These are phyloP conservation scores for Chloebia gouldiae DNA, from an alignment of 2,113 vertebrate genomes.

Conservation along the genomic window DNA sequence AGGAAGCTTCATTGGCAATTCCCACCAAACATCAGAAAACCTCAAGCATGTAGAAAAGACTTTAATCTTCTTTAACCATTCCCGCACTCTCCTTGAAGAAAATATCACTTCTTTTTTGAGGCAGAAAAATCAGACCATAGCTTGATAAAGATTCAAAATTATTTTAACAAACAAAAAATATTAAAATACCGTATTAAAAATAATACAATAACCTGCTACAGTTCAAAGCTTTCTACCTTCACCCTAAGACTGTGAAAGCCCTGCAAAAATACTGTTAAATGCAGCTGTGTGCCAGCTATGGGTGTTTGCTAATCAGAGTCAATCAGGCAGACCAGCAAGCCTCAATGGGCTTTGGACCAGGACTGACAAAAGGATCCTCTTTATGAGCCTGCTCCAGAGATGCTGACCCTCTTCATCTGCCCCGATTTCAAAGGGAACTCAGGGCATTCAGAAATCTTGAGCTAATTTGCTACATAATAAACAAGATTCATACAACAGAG, in stretches of 20 bases:
- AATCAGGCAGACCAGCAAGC: not conserved
- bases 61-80: slow-evolving; percentile 54
- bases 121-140: not conserved
- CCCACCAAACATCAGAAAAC: slow-evolving; percentile 45
- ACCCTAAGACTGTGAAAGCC: not conserved
- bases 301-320: not conserved
- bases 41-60: slow-evolving; percentile 47
- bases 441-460: slow-evolving; percentile 30
- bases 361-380: slow-evolving; percentile 21
- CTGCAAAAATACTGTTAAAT: not conserved
- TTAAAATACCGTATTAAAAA: not conserved
- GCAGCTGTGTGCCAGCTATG: not conserved
- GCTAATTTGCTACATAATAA: slow-evolving; percentile 53
- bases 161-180: not conserved
- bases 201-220: not conserved
- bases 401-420: not conserved
- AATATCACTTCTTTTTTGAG: not conserved
- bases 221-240: not conserved
- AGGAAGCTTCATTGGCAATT: slow-evolving; percentile 65
- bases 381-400: slow-evolving; percentile 19
- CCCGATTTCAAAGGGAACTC: slow-evolving; percentile 8
- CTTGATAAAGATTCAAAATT: not conserved
- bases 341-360: not conserved
- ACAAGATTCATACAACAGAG: slow-evolving; percentile 22
- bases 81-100: not conserved